phyloP scores from a whole-genome alignment of 2,797 vertebrate genomes.

The Enteromius argenteus region DNA sequence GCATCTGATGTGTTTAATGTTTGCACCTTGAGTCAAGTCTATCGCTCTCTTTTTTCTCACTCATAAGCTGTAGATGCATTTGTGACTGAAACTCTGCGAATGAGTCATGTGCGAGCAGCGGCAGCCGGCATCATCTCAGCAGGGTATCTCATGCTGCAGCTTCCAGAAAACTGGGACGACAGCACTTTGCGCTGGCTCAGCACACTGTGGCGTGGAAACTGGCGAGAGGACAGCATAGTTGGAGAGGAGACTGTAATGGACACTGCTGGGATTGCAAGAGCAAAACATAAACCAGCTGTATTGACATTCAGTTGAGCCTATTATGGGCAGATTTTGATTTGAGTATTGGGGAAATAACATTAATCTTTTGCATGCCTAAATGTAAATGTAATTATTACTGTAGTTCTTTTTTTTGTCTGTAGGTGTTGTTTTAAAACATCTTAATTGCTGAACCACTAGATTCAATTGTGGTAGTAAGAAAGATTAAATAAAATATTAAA shows the following conservation, averaged over 20 bases:
- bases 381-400: neutral
- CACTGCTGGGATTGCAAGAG: conserved; percentile 14
- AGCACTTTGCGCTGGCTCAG: conserved; percentile 50
- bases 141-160: conserved; percentile 65
- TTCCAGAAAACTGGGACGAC: conserved; percentile 69
- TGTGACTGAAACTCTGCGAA: conserved; percentile 29
- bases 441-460: neutral
- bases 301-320: neutral
- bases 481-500: neutral
- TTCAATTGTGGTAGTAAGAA: too few relatives aligned
- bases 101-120: conserved; percentile 61
- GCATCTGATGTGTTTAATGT: neutral
- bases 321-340: neutral
- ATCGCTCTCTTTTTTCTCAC: conserved; percentile 20
- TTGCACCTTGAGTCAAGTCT: neutral
- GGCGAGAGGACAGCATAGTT: conserved; percentile 47
- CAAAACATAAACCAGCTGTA: conserved; percentile 49
- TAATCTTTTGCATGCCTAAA: neutral
- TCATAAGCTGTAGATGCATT: conserved; percentile 60
- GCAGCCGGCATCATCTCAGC: conserved; percentile 63
- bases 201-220: conserved; percentile 57
- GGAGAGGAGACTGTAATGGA: conserved; percentile 47
- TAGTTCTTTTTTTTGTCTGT: neutral
- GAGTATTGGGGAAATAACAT: neutral
- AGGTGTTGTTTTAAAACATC: neutral